A percentile compares a stretch with the other conserved stretches of the same genome.
phyloP scores from a whole-genome alignment of 2,113 vertebrate genomes.

The Clarias magur region DNA sequence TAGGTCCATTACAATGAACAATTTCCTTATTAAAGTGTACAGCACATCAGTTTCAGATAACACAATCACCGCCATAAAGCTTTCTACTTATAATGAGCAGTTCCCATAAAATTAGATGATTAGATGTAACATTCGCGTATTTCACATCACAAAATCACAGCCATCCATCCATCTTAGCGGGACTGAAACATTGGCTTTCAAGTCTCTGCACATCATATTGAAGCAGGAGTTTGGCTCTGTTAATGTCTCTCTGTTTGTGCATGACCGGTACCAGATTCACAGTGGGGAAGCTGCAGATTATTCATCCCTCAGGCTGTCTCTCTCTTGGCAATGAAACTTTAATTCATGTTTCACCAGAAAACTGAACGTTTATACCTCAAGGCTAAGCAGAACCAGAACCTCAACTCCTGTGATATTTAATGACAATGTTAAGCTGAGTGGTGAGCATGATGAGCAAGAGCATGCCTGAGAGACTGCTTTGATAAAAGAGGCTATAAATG shows the following conservation, averaged over 20 bases:
- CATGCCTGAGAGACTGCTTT: background rate
- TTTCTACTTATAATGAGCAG: background rate
- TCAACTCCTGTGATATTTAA: constrained; percentile 2
- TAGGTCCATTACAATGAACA: background rate
- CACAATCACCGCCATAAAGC: background rate
- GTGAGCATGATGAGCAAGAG: background rate
- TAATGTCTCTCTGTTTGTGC: background rate
- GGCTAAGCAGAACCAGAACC: background rate
- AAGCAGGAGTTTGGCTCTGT: constrained; percentile 1
- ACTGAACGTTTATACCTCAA: background rate
- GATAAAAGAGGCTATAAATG: background rate
- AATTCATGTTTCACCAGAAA: constrained; percentile 13
- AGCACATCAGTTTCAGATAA: background rate
- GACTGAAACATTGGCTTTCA: background rate
- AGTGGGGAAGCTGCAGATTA: background rate
- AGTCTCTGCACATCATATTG: background rate
- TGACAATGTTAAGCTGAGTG: background rate
- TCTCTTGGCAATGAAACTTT: background rate
- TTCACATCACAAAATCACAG: background rate
- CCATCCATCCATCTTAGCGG: too few relatives aligned
- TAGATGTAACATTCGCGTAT: background rate
- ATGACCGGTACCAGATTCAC: background rate
- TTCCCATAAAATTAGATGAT: background rate
- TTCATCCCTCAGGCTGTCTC: constrained; percentile 12
- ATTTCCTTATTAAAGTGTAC: background rate